Evolutionary conservation across 2,888 invertebrate genomes (phyloP).

Genomic region (Stenodera caucasica): DNA sequence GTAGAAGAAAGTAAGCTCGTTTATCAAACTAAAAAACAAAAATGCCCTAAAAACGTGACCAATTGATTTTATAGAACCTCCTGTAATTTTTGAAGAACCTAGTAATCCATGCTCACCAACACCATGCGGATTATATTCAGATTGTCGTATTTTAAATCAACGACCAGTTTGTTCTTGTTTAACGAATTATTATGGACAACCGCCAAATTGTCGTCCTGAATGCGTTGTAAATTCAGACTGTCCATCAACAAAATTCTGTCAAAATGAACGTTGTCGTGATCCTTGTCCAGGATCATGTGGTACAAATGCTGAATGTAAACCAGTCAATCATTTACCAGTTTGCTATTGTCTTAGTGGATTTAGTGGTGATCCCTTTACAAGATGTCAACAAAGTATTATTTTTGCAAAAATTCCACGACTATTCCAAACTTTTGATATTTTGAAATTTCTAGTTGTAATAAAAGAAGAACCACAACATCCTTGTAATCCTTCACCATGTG

Average conservation of each 20-base stretch:
- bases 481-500: constrained; percentile 84
- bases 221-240: constrained; percentile 75
- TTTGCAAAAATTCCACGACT: not conserved
- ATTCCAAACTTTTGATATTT: not conserved
- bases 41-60: constrained; percentile 16
- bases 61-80: constrained; percentile 45
- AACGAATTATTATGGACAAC: constrained; percentile 73
- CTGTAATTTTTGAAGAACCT: constrained; percentile 37
- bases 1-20: constrained; percentile 64
- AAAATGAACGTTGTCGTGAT: constrained; percentile 71
- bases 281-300: constrained; percentile 78
- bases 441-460: constrained; percentile 56
- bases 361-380: constrained; percentile 79
- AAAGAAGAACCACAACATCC: constrained; percentile 63
- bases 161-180: constrained; percentile 76
- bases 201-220: constrained; percentile 77
- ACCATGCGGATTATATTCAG: constrained; percentile 78
- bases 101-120: constrained; percentile 68
- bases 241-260: constrained; percentile 70
- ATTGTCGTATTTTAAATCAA: constrained; percentile 68
- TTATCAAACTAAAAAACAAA: constrained; percentile 15
- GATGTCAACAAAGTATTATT: constrained; percentile 61
- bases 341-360: constrained; percentile 72
- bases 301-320: constrained; percentile 68
- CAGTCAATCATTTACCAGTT: constrained; percentile 72